phyloP scores from a whole-genome alignment of 2,113 vertebrate species.

The Ptychochromis oligacanthus region DNA sequence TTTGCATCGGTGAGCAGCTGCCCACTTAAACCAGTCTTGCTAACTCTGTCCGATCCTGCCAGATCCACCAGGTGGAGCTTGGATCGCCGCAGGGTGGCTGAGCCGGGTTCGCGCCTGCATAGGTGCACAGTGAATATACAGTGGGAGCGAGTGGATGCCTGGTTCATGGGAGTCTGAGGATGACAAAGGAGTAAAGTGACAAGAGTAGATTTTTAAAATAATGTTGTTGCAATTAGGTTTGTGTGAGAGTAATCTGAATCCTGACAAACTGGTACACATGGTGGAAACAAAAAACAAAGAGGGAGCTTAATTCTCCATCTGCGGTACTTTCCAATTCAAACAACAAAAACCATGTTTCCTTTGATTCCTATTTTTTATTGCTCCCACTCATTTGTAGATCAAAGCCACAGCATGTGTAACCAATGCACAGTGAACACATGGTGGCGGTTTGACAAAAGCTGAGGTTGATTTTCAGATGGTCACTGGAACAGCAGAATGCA shows the following conservation, averaged over 20 bases:
- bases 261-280: neutral
- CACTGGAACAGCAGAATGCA: slow-evolving; percentile 41
- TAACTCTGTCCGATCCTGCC: slow-evolving; percentile 93
- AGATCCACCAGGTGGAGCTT: slow-evolving; percentile 96
- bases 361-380: slow-evolving; percentile 43
- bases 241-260: neutral
- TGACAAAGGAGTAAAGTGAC: neutral
- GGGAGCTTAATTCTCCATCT: slow-evolving; percentile 3
- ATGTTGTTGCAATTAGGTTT: neutral
- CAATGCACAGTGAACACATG: slow-evolving; percentile 53
- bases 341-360: slow-evolving; percentile 38
- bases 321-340: slow-evolving; percentile 35
- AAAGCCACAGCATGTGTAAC: slow-evolving; percentile 54
- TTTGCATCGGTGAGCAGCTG: slow-evolving; percentile 94
- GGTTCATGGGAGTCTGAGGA: slow-evolving; percentile 93
- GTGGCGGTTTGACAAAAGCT: slow-evolving; percentile 45
- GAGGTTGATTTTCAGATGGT: slow-evolving; percentile 51
- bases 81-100: slow-evolving; percentile 84
- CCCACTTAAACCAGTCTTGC: slow-evolving; percentile 90
- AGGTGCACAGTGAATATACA: slow-evolving; percentile 97
- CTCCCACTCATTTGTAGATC: slow-evolving; percentile 45
- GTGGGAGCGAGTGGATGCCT: slow-evolving; percentile 96
- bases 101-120: slow-evolving; percentile 90
- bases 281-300: neutral
- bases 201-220: neutral